A percentile compares a stretch with the other conserved stretches of the same genome.
These are phyloP conservation scores for Listronotus bonariensis DNA, from an alignment of 1,140 invertebrate genomes.

Conservation along the genomic window DNA sequence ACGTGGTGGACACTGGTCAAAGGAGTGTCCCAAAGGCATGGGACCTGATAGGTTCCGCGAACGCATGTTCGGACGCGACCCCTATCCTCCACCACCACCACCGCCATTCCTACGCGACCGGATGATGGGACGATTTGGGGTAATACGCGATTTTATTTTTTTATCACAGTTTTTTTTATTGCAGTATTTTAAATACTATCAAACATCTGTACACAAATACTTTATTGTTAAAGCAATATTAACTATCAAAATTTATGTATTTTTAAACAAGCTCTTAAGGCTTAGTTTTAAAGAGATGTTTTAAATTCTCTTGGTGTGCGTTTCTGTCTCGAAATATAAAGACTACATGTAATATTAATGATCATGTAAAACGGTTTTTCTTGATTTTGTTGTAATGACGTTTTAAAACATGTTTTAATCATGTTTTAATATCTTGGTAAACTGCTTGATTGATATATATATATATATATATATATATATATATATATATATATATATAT, in stretches of 20 bases:
- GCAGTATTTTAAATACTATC: neutral
- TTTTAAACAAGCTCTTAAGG: too few relatives aligned
- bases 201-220: neutral
- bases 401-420: too few relatives aligned
- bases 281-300: too few relatives aligned
- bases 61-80: slow-evolving; percentile 80
- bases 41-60: slow-evolving; percentile 80
- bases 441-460: too few relatives aligned
- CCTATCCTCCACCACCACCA: slow-evolving; percentile 81
- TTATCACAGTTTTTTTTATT: slow-evolving; percentile 2
- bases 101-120: slow-evolving; percentile 83
- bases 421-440: too few relatives aligned
- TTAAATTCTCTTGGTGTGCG: too few relatives aligned
- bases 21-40: slow-evolving; percentile 83
- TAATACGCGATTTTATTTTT: slow-evolving; percentile 55
- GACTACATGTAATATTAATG: too few relatives aligned
- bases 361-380: too few relatives aligned
- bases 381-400: too few relatives aligned
- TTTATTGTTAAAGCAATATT: neutral
- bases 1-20: slow-evolving; percentile 91
- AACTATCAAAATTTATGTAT: neutral
- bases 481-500: too few relatives aligned
- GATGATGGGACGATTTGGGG: slow-evolving; percentile 84
- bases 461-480: too few relatives aligned
- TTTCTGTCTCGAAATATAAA: too few relatives aligned